Conservation (phyloP, 2,113 vertebrate genomes). For the Butorides virescens region DNA sequence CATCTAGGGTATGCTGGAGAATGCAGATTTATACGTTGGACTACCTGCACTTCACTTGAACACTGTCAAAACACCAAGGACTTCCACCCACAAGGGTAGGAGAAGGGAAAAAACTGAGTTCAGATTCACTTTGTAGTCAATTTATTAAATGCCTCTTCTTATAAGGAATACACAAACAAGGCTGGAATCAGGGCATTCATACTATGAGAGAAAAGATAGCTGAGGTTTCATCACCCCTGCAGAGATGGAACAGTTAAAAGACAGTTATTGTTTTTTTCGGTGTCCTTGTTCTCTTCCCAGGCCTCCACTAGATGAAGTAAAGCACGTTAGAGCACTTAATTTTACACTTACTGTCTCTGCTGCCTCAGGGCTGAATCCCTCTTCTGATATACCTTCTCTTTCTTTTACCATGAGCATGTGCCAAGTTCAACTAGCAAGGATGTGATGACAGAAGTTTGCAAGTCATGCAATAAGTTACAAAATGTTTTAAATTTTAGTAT, state of each 20-base stretch:
- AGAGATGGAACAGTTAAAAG: background rate
- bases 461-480: background rate
- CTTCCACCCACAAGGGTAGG: background rate
- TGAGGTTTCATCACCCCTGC: background rate
- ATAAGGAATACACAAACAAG: background rate
- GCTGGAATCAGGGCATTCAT: background rate
- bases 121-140: background rate
- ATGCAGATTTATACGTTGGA: background rate
- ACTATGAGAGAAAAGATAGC: background rate
- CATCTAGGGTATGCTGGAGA: background rate
- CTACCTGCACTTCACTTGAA: background rate
- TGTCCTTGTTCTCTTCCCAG: background rate
- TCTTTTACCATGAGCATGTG: background rate
- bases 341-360: background rate
- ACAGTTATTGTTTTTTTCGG: background rate
- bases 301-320: background rate
- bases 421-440: background rate
- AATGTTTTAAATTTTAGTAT: background rate
- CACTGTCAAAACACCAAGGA: background rate
- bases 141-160: background rate
- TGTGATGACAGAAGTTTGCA: background rate
- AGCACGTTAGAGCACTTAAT: background rate
- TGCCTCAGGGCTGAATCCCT: background rate
- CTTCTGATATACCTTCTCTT: background rate
- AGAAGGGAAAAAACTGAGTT: background rate